A percentile compares a stretch with the other conserved stretches of the same genome.
phyloP scores from a whole-genome alignment of 2,113 vertebrate species.

The Neolamprologus fasciatus region DNA sequence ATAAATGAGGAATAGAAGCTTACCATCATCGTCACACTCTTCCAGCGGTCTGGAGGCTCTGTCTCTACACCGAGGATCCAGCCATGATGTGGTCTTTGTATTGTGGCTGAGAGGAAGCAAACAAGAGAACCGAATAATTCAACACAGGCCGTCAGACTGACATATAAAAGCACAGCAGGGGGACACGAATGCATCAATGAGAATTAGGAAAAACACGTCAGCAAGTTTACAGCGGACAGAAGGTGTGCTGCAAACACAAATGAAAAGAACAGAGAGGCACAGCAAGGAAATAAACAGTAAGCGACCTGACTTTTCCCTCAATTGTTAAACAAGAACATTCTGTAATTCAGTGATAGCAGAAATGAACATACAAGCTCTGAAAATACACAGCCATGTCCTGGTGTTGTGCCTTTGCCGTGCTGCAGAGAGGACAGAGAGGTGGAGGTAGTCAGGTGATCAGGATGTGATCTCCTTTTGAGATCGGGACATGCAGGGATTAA shows the following conservation, averaged over 20 bases:
- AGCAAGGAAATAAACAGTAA: conserved; percentile 4
- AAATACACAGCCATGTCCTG: conserved; percentile 52
- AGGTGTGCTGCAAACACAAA: conserved; percentile 12
- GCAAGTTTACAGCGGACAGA: conserved; percentile 46
- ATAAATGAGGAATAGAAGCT: conserved; percentile 42
- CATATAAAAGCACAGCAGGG: conserved; percentile 27
- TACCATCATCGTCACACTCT: conserved; percentile 99
- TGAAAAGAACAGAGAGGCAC: not conserved
- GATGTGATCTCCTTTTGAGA: conserved; percentile 67
- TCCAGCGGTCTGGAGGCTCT: conserved; percentile 92
- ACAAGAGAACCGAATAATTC: conserved; percentile 14
- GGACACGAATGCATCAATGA: conserved; percentile 11
- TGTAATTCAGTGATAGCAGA: conserved; percentile 50
- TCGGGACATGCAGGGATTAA: conserved; percentile 64
- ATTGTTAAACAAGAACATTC: conserved; percentile 24
- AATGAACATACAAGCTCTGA: conserved; percentile 57
- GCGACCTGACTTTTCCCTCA: conserved; percentile 8
- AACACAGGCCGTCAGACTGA: conserved; percentile 5
- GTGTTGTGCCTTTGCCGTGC: conserved; percentile 49
- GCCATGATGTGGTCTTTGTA: conserved; percentile 98
- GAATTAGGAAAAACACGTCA: conserved; percentile 26
- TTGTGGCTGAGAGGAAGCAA: conserved; percentile 83
- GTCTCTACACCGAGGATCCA: conserved; percentile 95
- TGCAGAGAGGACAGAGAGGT: conserved; percentile 59
- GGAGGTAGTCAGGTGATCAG: conserved; percentile 65